These are phyloP conservation scores for Chloebia gouldiae DNA, from an alignment of 2,113 vertebrate genomes.

Conservation along the genomic window DNA sequence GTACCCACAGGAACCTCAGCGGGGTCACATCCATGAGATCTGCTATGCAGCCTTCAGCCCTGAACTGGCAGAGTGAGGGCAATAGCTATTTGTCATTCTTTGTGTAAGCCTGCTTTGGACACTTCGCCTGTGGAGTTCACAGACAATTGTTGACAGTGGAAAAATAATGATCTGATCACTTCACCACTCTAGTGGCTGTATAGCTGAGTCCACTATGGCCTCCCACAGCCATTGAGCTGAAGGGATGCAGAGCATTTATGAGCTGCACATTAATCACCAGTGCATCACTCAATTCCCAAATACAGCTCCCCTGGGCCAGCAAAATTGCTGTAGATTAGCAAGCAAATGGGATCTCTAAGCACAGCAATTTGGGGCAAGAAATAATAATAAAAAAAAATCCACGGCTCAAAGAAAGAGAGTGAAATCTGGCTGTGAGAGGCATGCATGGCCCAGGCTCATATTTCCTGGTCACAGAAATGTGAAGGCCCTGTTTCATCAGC, in stretches of 20 bases:
- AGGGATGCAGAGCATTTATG: not conserved
- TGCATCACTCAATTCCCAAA: not conserved
- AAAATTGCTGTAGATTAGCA: not conserved
- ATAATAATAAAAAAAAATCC: not conserved
- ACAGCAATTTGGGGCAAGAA: not conserved
- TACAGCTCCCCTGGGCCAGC: not conserved
- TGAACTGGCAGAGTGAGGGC: not conserved
- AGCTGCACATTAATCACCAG: not conserved
- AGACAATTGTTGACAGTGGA: not conserved
- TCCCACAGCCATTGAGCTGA: not conserved
- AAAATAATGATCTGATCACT: not conserved
- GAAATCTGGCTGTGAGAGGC: not conserved
- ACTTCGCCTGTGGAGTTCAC: not conserved
- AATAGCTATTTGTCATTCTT: not conserved
- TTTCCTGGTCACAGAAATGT: not conserved
- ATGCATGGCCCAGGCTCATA: accelerated
- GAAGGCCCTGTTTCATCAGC: not conserved
- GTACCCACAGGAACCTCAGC: not conserved
- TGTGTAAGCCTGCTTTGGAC: not conserved
- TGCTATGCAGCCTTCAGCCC: not conserved
- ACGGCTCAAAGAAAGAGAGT: not conserved
- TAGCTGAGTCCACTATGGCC: not conserved
- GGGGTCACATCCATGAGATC: not conserved
- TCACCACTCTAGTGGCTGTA: not conserved
- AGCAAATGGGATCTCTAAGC: not conserved